A percentile compares a stretch with the other conserved stretches of the same genome.
Evolutionary conservation across 2,888 invertebrate species (phyloP).

Genomic region (Iselma pallidipennis): DNA sequence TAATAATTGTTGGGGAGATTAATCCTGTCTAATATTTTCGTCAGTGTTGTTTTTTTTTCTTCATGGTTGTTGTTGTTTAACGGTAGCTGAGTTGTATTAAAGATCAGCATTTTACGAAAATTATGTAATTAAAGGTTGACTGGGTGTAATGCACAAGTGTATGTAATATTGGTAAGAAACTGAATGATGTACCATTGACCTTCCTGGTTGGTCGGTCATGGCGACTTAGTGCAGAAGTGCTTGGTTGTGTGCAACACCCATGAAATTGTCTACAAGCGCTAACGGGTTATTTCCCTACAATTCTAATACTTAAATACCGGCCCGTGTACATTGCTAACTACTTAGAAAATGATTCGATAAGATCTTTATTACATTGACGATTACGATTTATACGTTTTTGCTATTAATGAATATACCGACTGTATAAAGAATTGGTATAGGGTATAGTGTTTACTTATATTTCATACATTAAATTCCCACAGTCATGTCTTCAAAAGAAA

Average conservation of each 20-base stretch:
- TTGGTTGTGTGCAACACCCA: conserved; percentile 22
- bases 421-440: background rate
- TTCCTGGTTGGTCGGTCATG: conserved; percentile 31
- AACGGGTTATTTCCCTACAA: conserved; percentile 26
- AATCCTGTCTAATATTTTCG: background rate
- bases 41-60: background rate
- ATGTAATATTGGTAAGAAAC: conserved; percentile 11
- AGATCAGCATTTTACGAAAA: conserved; percentile 19
- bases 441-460: background rate
- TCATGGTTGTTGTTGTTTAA: background rate
- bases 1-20: background rate
- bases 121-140: conserved; percentile 21
- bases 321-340: conserved; percentile 1
- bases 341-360: conserved; percentile 2
- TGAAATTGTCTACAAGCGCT: conserved; percentile 33
- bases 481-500: too few relatives aligned
- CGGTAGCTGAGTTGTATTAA: background rate
- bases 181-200: conserved; percentile 27
- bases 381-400: conserved; percentile 7
- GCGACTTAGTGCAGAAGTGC: conserved; percentile 24
- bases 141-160: conserved; percentile 10
- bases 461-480: background rate
- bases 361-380: conserved; percentile 2
- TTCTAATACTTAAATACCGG: background rate
- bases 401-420: conserved; percentile 3